A percentile compares a stretch with the other conserved stretches of the same genome.
These are phyloP conservation scores for Felis chaus DNA, from an alignment of 2,113 vertebrate genomes.

Conservation along the genomic window DNA sequence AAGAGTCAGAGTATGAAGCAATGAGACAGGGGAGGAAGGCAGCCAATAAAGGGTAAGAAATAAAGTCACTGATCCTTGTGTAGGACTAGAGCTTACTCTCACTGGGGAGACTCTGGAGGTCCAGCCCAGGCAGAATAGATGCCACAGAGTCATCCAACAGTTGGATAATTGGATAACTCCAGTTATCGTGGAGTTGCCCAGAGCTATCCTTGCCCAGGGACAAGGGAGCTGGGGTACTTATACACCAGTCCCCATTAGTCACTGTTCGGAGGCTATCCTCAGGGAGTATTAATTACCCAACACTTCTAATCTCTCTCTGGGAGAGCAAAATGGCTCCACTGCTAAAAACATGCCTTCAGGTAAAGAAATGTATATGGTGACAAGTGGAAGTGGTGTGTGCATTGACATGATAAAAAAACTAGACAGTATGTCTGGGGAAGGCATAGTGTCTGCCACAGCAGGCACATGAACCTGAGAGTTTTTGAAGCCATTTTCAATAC, in stretches of 20 bases:
- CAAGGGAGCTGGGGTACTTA: background rate
- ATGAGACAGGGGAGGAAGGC: background rate
- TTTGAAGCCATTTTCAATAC: background rate
- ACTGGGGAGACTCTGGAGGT: background rate
- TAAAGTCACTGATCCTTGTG: background rate
- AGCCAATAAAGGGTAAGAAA: background rate
- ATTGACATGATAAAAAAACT: background rate
- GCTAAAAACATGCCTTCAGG: background rate
- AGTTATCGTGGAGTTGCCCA: background rate
- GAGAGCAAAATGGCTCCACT: background rate
- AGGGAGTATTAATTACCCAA: background rate
- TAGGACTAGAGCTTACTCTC: background rate
- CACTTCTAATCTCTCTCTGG: background rate
- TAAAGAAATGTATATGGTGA: background rate
- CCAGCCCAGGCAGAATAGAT: background rate
- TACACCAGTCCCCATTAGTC: background rate
- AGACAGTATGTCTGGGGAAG: background rate
- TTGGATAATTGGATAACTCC: too few species aligned
- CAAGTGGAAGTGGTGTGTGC: background rate
- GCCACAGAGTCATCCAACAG: background rate
- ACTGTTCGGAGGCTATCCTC: background rate
- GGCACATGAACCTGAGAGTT: background rate
- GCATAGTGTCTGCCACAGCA: background rate
- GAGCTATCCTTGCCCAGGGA: background rate
- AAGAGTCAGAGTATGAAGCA: accelerated